Conservation (phyloP, 2,888 invertebrate species). For the Cataglyphis cursor region DNA sequence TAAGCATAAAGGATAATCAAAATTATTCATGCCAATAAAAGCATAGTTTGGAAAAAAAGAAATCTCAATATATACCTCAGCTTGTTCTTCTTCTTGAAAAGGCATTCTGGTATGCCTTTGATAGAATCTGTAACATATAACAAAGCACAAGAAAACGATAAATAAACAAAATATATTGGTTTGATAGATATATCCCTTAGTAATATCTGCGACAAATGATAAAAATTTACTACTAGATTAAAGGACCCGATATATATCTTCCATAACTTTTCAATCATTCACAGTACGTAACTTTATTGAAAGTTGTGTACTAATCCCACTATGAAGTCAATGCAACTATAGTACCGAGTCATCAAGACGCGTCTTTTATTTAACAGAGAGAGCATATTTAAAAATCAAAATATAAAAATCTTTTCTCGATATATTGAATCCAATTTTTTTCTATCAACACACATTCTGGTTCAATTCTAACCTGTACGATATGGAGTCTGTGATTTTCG, state of each 20-base stretch:
- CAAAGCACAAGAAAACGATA: not conserved
- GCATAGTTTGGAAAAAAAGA: not conserved
- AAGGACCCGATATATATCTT: not conserved
- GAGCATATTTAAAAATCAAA: not conserved
- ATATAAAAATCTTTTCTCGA: not conserved
- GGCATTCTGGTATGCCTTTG: conserved; percentile 80
- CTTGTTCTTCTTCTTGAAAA: conserved; percentile 81
- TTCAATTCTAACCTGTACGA: conserved; percentile 80
- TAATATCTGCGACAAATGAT: not conserved
- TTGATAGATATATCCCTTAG: conserved; percentile 37
- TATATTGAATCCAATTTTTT: not conserved
- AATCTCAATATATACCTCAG: conserved; percentile 76
- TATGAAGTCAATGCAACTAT: not conserved
- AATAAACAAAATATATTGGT: conserved; percentile 34
- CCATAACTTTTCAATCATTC: not conserved
- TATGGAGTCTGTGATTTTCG: conserved; percentile 81
- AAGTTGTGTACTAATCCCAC: not conserved
- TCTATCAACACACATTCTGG: not conserved
- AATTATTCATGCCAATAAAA: not conserved
- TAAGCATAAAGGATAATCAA: conserved; percentile 50
- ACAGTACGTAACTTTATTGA: not conserved
- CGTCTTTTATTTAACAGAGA: not conserved
- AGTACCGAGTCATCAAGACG: not conserved
- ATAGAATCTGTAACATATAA: conserved; percentile 74
- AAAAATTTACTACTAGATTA: not conserved